Evolutionary conservation across 2,113 vertebrate genomes (phyloP), one percentile per base, ranked within the genome.

Genomic region (Corythaixoides concolor): DNA sequence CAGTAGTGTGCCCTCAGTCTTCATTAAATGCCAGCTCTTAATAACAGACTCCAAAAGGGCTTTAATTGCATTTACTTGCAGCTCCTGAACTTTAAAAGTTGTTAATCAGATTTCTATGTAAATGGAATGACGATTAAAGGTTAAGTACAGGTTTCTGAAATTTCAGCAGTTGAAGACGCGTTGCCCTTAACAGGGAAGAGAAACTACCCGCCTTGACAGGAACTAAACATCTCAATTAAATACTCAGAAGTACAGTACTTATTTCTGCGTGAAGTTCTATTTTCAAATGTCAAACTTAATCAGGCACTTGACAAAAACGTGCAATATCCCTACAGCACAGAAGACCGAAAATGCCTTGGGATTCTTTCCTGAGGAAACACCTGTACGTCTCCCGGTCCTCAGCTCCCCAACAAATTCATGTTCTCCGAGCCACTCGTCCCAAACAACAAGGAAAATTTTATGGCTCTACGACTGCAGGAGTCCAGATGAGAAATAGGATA

Each of bases 1-100:
- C 97, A 95, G 97, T 80, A 95, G 97, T 92, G 97, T 96, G 98
- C 98, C 97, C 96, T 97, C 68, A 78, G 98, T 97, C 98, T 98
- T 98, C 99, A 98, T 98, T 98, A 99, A 99, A 99, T 98, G 98
- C 98, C 98, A 99, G 96, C 85, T 91, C 97, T 96, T 98, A 98
- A 98, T 99, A 98, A 98, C 98, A 98, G 98, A 98, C 98, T 98
- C 98, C 98, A 95, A 98, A 96, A 98, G 98, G 98, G 97, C 97
- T 98, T 98, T 98, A 98, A 98, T 98, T 99, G 98, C 98, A 97
- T 98, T 99, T 98, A 98, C 97, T 97, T 80, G 95, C 95, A 98
- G 98, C 98, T 98, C 96, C 97, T 98, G 98, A 99, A 99, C 98
- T 99, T 99, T 98, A 93, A 95, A 98, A 98, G 98, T 97, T 98